Evolutionary conservation across 2,113 vertebrate genomes (phyloP).

Genomic region (Ramphastos sulfuratus): DNA sequence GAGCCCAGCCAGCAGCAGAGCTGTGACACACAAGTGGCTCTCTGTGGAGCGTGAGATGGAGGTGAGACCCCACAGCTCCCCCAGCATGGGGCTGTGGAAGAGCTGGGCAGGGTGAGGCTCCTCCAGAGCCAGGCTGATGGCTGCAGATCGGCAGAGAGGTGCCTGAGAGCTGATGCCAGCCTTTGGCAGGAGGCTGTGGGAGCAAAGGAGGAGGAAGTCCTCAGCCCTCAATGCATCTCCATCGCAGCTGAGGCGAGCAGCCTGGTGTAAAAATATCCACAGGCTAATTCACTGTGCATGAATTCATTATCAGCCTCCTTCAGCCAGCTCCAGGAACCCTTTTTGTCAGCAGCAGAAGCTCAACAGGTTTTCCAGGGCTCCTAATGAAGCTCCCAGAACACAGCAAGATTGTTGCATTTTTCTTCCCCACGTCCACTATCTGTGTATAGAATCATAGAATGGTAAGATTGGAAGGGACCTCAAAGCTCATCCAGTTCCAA

Average conservation of each 20-base stretch:
- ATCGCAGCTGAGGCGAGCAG: background rate
- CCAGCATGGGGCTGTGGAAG: fast-evolving
- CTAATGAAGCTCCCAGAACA: background rate
- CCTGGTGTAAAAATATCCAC: background rate
- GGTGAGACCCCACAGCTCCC: background rate
- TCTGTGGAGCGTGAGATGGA: background rate
- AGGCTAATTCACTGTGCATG: background rate
- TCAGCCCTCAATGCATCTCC: background rate
- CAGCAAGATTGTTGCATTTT: background rate
- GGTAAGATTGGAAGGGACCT: too few species aligned
- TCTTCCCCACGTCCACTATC: background rate
- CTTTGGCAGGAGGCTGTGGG: background rate
- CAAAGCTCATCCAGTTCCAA: too few species aligned
- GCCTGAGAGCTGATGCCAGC: background rate
- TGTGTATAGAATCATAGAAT: too few species aligned
- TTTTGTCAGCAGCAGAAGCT: conserved; percentile 14
- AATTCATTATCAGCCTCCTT: conserved; percentile 42
- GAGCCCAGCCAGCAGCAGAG: background rate
- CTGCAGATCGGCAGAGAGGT: background rate
- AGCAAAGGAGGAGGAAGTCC: background rate
- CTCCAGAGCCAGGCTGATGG: background rate
- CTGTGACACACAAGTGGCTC: background rate
- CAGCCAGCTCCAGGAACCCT: conserved; percentile 5
- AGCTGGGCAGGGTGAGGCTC: background rate
- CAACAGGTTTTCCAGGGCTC: background rate